Evolutionary conservation across 2,113 vertebrate genomes (phyloP).

Genomic region (Trematocara nigrifrons): DNA sequence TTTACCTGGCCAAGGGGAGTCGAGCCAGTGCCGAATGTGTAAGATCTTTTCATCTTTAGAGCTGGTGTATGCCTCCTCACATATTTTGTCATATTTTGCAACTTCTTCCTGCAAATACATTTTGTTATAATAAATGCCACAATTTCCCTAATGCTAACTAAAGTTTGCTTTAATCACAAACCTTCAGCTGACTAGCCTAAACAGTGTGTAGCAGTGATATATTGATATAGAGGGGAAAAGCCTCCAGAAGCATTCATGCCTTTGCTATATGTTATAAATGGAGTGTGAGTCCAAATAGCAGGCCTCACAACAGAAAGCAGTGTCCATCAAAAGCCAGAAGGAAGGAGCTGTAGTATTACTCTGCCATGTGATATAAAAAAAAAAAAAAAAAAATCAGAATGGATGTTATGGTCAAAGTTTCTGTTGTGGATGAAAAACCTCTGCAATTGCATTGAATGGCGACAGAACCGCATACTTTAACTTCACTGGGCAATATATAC

Average conservation of each 20-base stretch:
- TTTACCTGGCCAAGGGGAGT: constrained; percentile 87
- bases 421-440: constrained; percentile 36
- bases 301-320: constrained; percentile 33
- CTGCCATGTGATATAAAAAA: constrained; percentile 21
- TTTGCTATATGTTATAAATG: neutral
- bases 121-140: neutral
- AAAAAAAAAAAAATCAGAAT: constrained; percentile 5
- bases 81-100: constrained; percentile 90
- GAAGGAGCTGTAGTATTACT: constrained; percentile 13
- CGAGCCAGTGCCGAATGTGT: constrained; percentile 88
- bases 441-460: constrained; percentile 15
- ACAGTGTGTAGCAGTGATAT: neutral
- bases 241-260: neutral
- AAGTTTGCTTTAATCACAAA: neutral
- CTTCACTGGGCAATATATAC: constrained; percentile 42
- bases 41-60: constrained; percentile 90
- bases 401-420: constrained; percentile 21
- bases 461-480: constrained; percentile 22
- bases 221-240: neutral
- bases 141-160: neutral
- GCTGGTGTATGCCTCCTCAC: constrained; percentile 84
- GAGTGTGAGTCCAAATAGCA: neutral
- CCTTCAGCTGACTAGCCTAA: neutral
- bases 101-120: constrained; percentile 81
- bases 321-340: constrained; percentile 28